These are phyloP conservation scores for Empidonax traillii DNA, from an alignment of 2,113 vertebrate species.

Conservation along the genomic window DNA sequence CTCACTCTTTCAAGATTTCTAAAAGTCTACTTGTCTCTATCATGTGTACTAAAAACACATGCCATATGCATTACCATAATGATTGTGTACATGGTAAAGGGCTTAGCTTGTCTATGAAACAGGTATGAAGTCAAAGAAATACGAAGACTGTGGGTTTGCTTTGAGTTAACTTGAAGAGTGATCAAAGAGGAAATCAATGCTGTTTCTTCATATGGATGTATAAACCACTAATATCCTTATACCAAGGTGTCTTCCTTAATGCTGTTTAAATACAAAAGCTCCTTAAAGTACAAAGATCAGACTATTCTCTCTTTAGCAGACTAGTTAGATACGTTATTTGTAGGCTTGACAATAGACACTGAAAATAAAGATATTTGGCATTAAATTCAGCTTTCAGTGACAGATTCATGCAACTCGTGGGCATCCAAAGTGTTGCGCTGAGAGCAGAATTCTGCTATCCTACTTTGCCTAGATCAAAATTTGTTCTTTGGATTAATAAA, in stretches of 20 bases:
- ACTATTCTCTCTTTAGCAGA: not conserved
- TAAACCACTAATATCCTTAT: not conserved
- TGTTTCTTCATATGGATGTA: not conserved
- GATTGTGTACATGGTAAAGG: not conserved
- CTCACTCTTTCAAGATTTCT: not conserved
- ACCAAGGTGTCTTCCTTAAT: not conserved
- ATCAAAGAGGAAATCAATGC: not conserved
- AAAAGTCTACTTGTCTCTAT: not conserved
- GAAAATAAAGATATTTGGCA: constrained; percentile 34
- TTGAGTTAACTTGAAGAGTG: not conserved
- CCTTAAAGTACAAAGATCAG: not conserved
- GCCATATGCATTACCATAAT: not conserved
- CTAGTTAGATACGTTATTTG: constrained; percentile 16
- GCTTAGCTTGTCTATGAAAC: not conserved
- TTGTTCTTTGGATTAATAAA: not conserved
- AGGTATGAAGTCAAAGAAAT: not conserved
- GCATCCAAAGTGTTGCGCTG: constrained; percentile 1
- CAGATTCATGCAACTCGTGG: not conserved
- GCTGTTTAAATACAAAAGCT: constrained; percentile 1
- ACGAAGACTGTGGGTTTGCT: not conserved
- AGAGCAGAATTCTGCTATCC: not conserved
- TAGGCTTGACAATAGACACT: not conserved
- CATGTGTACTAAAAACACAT: not conserved
- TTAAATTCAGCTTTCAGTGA: constrained; percentile 9
- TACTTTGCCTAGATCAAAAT: not conserved